phyloP scores from a whole-genome alignment of 2,113 vertebrate genomes.

The Tylochromis polylepis region DNA sequence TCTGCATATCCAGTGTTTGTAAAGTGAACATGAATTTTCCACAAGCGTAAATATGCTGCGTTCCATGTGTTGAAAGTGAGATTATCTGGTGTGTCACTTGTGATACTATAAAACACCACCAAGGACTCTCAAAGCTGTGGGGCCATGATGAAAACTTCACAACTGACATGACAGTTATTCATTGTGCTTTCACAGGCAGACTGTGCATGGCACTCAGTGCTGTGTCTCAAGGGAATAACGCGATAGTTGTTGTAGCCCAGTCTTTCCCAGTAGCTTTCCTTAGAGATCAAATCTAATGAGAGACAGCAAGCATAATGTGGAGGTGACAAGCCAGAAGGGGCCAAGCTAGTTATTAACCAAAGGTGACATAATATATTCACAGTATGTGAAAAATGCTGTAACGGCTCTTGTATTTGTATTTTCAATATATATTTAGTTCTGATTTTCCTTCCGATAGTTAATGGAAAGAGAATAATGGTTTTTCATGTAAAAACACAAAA shows the following conservation, averaged over 20 bases:
- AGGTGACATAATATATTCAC: neutral
- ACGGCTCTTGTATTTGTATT: neutral
- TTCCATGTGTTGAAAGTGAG: slow-evolving; percentile 8
- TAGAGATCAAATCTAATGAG: neutral
- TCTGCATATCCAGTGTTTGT: slow-evolving; percentile 1
- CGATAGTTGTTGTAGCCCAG: neutral
- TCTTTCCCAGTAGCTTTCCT: slow-evolving; percentile 9
- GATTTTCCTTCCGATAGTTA: neutral
- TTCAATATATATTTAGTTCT: neutral
- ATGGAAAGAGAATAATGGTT: neutral
- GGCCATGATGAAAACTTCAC: slow-evolving; percentile 35
- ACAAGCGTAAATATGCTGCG: slow-evolving; percentile 1
- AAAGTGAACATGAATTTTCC: slow-evolving; percentile 39
- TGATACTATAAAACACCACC: slow-evolving; percentile 18
- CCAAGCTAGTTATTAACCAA: neutral
- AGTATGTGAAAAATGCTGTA: neutral
- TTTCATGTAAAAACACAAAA: too few relatives aligned
- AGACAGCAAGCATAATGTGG: neutral
- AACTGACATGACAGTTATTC: slow-evolving; percentile 44
- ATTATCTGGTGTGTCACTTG: slow-evolving; percentile 39
- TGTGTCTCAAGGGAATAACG: neutral
- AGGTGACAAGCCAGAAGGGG: neutral
- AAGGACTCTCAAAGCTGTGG: slow-evolving; percentile 37
- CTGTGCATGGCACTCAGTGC: neutral
- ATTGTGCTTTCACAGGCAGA: slow-evolving; percentile 24